Percentiles rank a stretch among this genome's conserved stretches.
Conservation (phyloP, 2,888 invertebrate genomes). For the Polyploca ridens region DNA sequence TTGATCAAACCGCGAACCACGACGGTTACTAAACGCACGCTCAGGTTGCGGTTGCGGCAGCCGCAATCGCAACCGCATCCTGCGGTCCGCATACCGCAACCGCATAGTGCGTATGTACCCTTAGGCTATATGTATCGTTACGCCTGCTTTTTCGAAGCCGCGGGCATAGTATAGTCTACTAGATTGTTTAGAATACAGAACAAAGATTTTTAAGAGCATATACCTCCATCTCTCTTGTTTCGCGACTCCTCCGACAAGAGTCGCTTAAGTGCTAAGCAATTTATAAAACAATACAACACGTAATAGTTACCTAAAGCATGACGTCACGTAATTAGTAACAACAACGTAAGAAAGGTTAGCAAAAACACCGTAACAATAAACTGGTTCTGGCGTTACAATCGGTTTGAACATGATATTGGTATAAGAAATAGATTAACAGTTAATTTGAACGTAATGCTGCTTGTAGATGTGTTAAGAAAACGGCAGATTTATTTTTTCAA, state of each 20-base stretch:
- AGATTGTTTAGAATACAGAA: too few relatives aligned
- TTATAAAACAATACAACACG: not conserved
- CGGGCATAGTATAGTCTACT: too few relatives aligned
- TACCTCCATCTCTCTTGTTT: not conserved
- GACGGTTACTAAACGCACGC: too few relatives aligned
- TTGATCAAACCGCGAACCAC: too few relatives aligned
- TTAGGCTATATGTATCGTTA: too few relatives aligned
- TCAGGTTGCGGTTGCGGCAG: too few relatives aligned
- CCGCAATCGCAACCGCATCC: too few relatives aligned
- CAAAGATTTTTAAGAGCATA: too few relatives aligned
- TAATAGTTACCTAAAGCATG: not conserved
- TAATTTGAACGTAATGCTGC: not conserved
- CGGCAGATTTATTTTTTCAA: not conserved
- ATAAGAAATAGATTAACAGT: constrained; percentile 6
- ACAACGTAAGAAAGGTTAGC: not conserved
- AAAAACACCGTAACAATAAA: not conserved
- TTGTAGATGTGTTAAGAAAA: not conserved
- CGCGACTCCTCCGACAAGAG: not conserved
- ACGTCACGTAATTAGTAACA: not conserved
- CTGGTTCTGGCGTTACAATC: not conserved
- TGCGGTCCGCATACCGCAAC: too few relatives aligned
- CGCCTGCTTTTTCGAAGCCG: too few relatives aligned
- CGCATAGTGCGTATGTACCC: too few relatives aligned
- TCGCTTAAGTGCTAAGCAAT: not conserved
- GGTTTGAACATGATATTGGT: not conserved